Evolutionary conservation across 2,888 invertebrate genomes (phyloP), one percentile per base, ranked within the genome.

Genomic region (Apotomis betuletana): DNA sequence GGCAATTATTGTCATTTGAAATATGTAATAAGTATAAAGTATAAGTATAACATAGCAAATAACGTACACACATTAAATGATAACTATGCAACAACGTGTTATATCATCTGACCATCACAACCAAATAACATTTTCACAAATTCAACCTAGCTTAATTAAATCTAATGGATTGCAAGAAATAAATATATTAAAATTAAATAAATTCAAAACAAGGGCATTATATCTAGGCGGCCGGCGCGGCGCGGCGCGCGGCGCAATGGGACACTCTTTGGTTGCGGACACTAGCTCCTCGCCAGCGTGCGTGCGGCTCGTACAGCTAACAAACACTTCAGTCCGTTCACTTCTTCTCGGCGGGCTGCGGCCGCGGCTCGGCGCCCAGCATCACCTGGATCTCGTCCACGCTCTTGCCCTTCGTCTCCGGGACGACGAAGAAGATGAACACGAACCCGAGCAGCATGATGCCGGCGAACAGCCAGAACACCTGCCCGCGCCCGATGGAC

Each of bases 401-500:
- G 44, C 96, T 95, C 85, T 95, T 96, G 27, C 96, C 96, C 83
- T 96, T 96, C 9, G 95, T 95, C 83, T 95, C 95, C 0, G 95
- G 95, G 0, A 96, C 95, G 4, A 95, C 78, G 77, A 96, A 93
- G 87, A 94, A 95, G 46, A 96, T 95, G 80, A 97, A 97, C 27
- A 95, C 75, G 49, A 94, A 94, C 0, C 96, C 96, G 0, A 95
- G 4, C 0, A 94, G 80, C 80, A 96, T 96, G 46, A 96, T 91
- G 0, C 88, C 94, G 0, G 96, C 94, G 81, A 97, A 97, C 55
- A 97, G 85, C 95, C 96, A 97, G 86, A 97, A 97, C 44, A 96
- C 96, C 74, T 94, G 94, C 52, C 95, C 95, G 0, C 89, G 83
- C 0, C 96, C 96, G 38, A 96, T 90, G 0, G 91, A 83, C 0